Percentiles rank a stretch among this genome's conserved stretches.
phyloP scores from a whole-genome alignment of 2,113 vertebrate genomes.

The Theropithecus gelada region DNA sequence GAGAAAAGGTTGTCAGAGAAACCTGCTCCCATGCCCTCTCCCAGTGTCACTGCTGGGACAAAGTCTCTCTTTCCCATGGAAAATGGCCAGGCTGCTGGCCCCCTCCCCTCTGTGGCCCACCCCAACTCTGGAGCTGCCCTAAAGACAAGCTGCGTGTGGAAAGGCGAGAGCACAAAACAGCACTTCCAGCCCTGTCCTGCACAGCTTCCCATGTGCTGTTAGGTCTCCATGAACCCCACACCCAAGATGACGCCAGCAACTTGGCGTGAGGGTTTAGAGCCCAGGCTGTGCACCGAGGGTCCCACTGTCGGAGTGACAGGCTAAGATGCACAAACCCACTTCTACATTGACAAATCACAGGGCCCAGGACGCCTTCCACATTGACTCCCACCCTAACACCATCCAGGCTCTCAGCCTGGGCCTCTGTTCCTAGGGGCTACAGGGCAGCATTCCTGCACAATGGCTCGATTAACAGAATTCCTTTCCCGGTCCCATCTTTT shows the following conservation, averaged over 20 bases:
- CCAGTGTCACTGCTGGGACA: neutral
- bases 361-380: no score
- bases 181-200: neutral
- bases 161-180: neutral
- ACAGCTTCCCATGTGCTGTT: neutral
- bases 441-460: neutral
- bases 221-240: neutral
- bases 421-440: neutral
- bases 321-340: no score
- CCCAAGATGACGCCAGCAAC: neutral
- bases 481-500: neutral
- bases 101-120: neutral
- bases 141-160: neutral
- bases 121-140: neutral
- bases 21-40: neutral
- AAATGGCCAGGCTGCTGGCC: neutral
- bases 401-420: neutral
- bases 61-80: neutral
- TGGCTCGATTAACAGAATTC: neutral
- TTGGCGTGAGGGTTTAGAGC: neutral
- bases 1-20: neutral
- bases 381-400: neutral
- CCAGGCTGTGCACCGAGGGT: neutral
- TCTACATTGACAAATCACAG: rapidly evolving
- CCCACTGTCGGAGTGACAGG: neutral